Evolutionary conservation across 1,140 invertebrate genomes (phyloP).

Genomic region (Cydia amplana): DNA sequence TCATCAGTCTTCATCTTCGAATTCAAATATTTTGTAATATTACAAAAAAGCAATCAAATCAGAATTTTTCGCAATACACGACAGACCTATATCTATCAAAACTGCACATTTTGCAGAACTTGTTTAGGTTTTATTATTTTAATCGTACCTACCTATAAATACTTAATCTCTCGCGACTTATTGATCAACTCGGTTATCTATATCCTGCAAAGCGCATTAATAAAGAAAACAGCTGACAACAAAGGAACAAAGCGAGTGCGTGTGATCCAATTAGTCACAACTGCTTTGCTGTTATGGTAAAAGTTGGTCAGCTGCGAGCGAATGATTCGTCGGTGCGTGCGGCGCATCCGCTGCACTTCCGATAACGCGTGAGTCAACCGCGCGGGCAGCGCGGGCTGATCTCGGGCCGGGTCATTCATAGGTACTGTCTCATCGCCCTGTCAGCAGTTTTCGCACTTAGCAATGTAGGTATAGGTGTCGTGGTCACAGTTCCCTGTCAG

Average conservation of each 20-base stretch:
- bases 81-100: background rate
- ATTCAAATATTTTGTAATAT: background rate
- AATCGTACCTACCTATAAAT: background rate
- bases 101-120: background rate
- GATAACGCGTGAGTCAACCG: slow-evolving; percentile 69
- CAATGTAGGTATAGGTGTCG: slow-evolving; percentile 39
- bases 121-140: slow-evolving; percentile 10
- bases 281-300: slow-evolving; percentile 58
- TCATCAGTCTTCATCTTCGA: background rate
- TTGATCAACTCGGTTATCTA: slow-evolving; percentile 3
- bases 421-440: slow-evolving; percentile 38
- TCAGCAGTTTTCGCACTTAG: slow-evolving; percentile 54
- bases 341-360: slow-evolving; percentile 65
- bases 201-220: slow-evolving; percentile 9
- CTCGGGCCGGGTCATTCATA: slow-evolving; percentile 52
- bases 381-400: slow-evolving; percentile 41
- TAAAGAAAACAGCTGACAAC: slow-evolving; percentile 45
- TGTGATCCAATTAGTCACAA: slow-evolving; percentile 66
- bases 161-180: slow-evolving; percentile 4
- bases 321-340: slow-evolving; percentile 51
- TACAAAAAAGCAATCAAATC: background rate
- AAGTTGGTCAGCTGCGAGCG: slow-evolving; percentile 62
- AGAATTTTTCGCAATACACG: background rate
- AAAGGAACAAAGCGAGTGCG: slow-evolving; percentile 69
- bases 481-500: slow-evolving; percentile 46